phyloP scores from a whole-genome alignment of 1,140 invertebrate genomes.

The Pseudomyrmex sp. region DNA sequence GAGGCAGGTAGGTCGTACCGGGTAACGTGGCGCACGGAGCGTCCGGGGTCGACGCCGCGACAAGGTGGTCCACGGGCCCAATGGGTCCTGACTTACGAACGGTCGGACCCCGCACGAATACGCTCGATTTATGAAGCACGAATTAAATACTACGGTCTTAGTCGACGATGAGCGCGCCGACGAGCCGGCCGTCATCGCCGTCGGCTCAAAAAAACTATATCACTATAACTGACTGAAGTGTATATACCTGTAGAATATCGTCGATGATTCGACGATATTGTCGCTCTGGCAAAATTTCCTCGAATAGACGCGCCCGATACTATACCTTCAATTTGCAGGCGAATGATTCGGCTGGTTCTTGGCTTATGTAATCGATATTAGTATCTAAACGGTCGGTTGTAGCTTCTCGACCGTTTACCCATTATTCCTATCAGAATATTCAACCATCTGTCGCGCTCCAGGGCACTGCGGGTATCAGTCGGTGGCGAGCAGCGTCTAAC shows the following conservation, averaged over 20 bases:
- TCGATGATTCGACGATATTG: background rate
- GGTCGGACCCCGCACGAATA: slow-evolving; percentile 67
- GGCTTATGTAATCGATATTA: slow-evolving; percentile 7
- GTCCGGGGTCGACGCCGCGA: slow-evolving; percentile 68
- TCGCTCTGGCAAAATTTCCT: background rate
- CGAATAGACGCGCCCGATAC: background rate
- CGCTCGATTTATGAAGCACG: slow-evolving; percentile 77
- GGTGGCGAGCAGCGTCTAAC: slow-evolving; percentile 66
- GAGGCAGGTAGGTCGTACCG: slow-evolving; percentile 69
- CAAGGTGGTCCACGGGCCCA: slow-evolving; percentile 68
- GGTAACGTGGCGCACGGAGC: slow-evolving; percentile 72
- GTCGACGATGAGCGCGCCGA: slow-evolving; percentile 21
- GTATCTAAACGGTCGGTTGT: slow-evolving; percentile 58
- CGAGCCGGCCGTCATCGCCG: slow-evolving; percentile 12
- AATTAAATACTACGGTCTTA: slow-evolving; percentile 68
- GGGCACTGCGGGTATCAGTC: slow-evolving; percentile 69
- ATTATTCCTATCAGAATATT: slow-evolving; percentile 70
- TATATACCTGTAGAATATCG: too few relatives aligned
- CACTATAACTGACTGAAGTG: too few relatives aligned
- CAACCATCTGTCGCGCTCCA: slow-evolving; percentile 69
- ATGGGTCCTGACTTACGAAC: slow-evolving; percentile 66
- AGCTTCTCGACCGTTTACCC: slow-evolving; percentile 66
- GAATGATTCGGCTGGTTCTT: slow-evolving; percentile 15
- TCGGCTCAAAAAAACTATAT: too few relatives aligned
- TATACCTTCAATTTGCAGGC: slow-evolving; percentile 9